These are phyloP conservation scores for Heteromurus nitidus DNA, from an alignment of 2,888 invertebrate genomes.

Conservation along the genomic window DNA sequence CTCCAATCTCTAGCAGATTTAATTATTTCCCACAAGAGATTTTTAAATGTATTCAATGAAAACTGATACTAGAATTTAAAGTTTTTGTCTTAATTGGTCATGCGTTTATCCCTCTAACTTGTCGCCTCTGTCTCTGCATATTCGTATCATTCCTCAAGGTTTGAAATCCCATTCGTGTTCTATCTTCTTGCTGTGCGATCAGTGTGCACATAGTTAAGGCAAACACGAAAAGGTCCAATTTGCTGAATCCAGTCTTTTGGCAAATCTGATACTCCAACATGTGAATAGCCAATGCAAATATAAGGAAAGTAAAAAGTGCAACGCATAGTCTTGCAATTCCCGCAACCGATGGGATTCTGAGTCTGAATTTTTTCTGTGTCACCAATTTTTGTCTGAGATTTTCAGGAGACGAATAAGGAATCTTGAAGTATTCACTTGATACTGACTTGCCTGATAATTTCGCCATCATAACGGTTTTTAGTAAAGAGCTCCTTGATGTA, in stretches of 20 bases:
- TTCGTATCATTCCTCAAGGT: no score
- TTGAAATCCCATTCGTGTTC: no score
- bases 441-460: neutral
- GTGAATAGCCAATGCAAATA: conserved; percentile 18
- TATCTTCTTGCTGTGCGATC: conserved; percentile 30
- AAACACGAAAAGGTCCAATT: conserved; percentile 35
- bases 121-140: no score
- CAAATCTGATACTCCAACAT: neutral
- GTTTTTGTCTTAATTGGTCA: no score
- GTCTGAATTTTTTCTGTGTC: neutral
- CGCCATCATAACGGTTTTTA: conserved; percentile 27
- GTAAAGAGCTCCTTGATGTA: conserved; percentile 7
- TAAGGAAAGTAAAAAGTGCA: neutral
- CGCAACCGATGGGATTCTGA: neutral
- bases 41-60: no score
- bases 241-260: neutral
- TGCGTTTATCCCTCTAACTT: no score
- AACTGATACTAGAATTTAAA: no score
- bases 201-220: neutral
- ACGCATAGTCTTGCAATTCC: conserved; percentile 6
- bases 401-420: neutral
- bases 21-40: no score
- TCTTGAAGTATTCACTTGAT: neutral
- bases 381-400: conserved; percentile 3
- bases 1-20: no score